Evolutionary conservation across 2,888 invertebrate species (phyloP).

Genomic region (Epirrhoe tristata): DNA sequence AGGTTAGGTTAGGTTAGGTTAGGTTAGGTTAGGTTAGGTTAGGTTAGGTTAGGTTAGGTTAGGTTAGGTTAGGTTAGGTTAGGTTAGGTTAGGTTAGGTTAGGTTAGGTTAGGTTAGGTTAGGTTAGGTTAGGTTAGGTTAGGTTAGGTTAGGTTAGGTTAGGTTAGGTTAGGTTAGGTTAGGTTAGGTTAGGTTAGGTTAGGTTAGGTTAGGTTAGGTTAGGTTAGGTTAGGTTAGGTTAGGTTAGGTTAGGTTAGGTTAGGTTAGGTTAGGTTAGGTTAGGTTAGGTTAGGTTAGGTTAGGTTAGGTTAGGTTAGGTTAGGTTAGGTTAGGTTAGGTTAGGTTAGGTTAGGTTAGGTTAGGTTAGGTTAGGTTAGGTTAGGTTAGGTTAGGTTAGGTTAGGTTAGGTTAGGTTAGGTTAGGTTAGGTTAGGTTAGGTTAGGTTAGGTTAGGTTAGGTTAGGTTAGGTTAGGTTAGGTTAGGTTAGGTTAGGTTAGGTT

Average conservation of each 20-base stretch:
- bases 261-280: slow-evolving; percentile 45
- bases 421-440: not conserved
- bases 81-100: too few species aligned
- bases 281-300: slow-evolving; percentile 47
- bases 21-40: too few species aligned
- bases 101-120: slow-evolving; percentile 33
- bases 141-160: slow-evolving; percentile 40
- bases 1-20: too few species aligned
- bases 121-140: slow-evolving; percentile 28
- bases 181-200: slow-evolving; percentile 36
- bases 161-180: slow-evolving; percentile 40
- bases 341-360: slow-evolving; percentile 41
- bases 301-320: slow-evolving; percentile 47
- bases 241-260: slow-evolving; percentile 39
- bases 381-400: slow-evolving; percentile 36
- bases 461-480: too few species aligned
- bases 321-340: slow-evolving; percentile 49
- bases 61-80: too few species aligned
- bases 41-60: too few species aligned
- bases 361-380: slow-evolving; percentile 32
- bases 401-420: slow-evolving; percentile 40
- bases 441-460: too few species aligned
- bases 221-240: slow-evolving; percentile 39
- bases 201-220: slow-evolving; percentile 28
- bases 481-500: too few species aligned